Evolutionary conservation across 2,888 invertebrate genomes (phyloP).

Genomic region (Lordiphosa andalusiaca): DNA sequence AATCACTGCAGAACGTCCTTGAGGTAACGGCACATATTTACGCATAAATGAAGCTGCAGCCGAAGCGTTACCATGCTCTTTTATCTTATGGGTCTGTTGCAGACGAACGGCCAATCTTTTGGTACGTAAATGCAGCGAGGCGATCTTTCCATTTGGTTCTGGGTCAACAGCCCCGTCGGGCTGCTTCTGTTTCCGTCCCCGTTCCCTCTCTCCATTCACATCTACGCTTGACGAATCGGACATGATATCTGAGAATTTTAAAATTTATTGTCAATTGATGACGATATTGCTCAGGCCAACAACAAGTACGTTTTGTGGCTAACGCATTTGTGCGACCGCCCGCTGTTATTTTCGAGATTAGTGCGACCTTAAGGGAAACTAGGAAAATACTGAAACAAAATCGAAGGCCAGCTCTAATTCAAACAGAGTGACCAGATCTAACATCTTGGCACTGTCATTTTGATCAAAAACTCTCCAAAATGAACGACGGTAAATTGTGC

Average conservation of each 20-base stretch:
- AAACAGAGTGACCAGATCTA: no score
- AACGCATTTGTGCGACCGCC: no score
- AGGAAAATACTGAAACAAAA: not conserved
- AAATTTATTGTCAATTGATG: no score
- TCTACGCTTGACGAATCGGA: conserved; percentile 47
- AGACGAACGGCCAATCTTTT: conserved; percentile 42
- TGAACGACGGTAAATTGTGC: conserved; percentile 42
- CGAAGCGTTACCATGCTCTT: conserved; percentile 4
- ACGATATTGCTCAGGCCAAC: conserved; percentile 6
- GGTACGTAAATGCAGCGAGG: conserved; percentile 44
- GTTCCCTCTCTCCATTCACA: conserved; percentile 30
- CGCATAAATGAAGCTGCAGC: conserved; percentile 37
- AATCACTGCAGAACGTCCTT: not conserved
- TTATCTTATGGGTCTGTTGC: conserved; percentile 43
- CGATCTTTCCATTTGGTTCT: conserved; percentile 15
- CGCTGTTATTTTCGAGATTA: no score
- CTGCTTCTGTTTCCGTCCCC: conserved; percentile 24
- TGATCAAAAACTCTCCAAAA: conserved; percentile 8
- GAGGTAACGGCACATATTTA: conserved; percentile 17
- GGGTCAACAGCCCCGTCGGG: no score
- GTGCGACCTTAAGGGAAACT: no score
- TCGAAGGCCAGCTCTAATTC: no score
- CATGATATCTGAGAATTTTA: conserved; percentile 28
- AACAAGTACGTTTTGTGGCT: not conserved
- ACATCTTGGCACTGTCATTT: not conserved